Conservation (phyloP, 2,888 invertebrate species). For the Ecliptopera silaceata region DNA sequence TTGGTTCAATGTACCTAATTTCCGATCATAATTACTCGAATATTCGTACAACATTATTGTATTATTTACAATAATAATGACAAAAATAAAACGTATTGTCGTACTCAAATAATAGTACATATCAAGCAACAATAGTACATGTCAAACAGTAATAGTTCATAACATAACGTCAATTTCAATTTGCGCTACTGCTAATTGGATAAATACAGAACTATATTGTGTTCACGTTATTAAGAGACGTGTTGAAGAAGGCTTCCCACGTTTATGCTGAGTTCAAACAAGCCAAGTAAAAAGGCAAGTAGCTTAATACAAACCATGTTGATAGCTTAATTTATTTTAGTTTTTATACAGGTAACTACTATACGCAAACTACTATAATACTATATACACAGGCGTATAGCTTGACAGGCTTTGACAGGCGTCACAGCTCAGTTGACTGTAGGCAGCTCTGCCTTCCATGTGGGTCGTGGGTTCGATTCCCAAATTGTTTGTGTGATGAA, state of each 20-base stretch:
- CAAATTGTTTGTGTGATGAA: too few relatives aligned
- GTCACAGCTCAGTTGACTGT: too few relatives aligned
- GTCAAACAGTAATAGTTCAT: too few relatives aligned
- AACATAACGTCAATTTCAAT: slow-evolving; percentile 4
- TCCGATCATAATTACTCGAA: not conserved
- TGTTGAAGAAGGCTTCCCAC: not conserved
- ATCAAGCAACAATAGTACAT: too few relatives aligned
- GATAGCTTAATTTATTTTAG: too few relatives aligned
- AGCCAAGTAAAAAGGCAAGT: slow-evolving; percentile 2
- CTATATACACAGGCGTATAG: too few relatives aligned
- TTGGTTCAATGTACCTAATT: not conserved
- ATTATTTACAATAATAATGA: not conserved
- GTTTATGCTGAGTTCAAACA: not conserved
- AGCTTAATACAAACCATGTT: not conserved
- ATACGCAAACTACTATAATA: too few relatives aligned
- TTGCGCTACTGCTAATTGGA: slow-evolving; percentile 4
- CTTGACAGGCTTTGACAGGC: too few relatives aligned
- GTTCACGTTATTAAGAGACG: slow-evolving; percentile 8
- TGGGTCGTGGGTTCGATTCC: too few relatives aligned
- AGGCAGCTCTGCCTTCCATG: too few relatives aligned
- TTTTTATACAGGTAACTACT: too few relatives aligned
- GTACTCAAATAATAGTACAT: slow-evolving; percentile 1
- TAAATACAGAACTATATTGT: slow-evolving; percentile 3
- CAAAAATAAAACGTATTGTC: not conserved
- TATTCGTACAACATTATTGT: not conserved